These are phyloP conservation scores for Mechanitis messenoides DNA, from an alignment of 2,888 invertebrate species.

Conservation along the genomic window DNA sequence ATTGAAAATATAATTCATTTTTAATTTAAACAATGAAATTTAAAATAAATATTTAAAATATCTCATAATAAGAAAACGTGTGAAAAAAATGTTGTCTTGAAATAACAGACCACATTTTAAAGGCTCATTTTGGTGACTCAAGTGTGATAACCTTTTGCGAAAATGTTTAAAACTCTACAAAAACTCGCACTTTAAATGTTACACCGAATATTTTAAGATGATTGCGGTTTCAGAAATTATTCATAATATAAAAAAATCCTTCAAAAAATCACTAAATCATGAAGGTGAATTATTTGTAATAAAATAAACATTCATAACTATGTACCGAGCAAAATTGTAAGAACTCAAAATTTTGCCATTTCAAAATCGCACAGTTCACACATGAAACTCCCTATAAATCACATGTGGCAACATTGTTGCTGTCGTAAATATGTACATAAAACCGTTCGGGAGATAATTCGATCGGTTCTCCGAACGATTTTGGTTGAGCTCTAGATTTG, in stretches of 20 bases:
- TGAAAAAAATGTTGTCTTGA: too few relatives aligned
- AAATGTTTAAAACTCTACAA: too few relatives aligned
- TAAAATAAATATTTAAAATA: too few relatives aligned
- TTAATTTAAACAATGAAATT: too few relatives aligned
- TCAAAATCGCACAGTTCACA: constrained; percentile 40
- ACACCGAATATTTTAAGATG: too few relatives aligned
- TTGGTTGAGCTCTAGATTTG: constrained; percentile 33
- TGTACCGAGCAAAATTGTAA: constrained; percentile 30
- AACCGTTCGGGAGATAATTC: constrained; percentile 59
- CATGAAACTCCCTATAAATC: constrained; percentile 46
- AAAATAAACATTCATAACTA: constrained; percentile 26
- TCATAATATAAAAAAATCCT: background rate
- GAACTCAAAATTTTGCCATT: constrained; percentile 49
- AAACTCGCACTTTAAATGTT: too few relatives aligned
- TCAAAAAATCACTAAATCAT: background rate
- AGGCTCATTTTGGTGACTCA: too few relatives aligned
- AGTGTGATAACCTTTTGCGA: too few relatives aligned
- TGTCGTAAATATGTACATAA: constrained; percentile 46
- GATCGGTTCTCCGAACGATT: constrained; percentile 58
- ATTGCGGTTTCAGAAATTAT: background rate
- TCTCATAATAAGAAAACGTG: too few relatives aligned
- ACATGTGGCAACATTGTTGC: constrained; percentile 47
- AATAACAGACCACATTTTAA: too few relatives aligned
- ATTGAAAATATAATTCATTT: too few relatives aligned
- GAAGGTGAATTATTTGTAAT: constrained; percentile 19